phyloP scores from a whole-genome alignment of 2,113 vertebrate genomes.

The Ibidorhyncha struthersii region DNA sequence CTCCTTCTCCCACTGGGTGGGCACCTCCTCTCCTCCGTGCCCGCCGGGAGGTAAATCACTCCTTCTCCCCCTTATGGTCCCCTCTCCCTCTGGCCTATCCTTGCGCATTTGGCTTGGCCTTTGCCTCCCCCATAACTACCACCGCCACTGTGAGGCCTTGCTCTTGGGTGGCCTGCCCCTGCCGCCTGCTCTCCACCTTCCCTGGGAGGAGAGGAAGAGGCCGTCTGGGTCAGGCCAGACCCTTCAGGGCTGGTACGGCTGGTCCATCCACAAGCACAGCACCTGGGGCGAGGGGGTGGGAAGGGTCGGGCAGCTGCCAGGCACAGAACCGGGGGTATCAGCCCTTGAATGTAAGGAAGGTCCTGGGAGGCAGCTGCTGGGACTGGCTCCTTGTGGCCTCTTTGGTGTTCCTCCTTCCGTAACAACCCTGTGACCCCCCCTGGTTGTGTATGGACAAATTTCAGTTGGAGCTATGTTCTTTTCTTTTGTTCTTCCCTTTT shows the following conservation, averaged over 20 bases:
- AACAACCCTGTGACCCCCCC: conserved; percentile 69
- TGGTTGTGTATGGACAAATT: conserved; percentile 72
- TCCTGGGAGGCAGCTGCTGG: conserved; percentile 66
- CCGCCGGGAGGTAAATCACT: neutral
- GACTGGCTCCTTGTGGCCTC: conserved; percentile 71
- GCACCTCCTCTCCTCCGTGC: neutral
- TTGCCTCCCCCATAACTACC: neutral
- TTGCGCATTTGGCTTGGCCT: neutral
- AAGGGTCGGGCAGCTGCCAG: neutral
- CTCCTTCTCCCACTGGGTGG: neutral
- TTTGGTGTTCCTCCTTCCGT: conserved; percentile 62
- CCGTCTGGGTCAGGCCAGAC: neutral
- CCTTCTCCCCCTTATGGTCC: neutral
- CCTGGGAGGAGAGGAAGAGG: neutral
- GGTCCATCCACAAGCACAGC: conserved; percentile 64
- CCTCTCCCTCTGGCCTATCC: neutral
- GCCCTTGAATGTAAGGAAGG: conserved; percentile 57
- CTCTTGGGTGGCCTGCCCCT: neutral
- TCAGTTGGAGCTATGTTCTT: conserved; percentile 56
- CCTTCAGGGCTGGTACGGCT: conserved; percentile 3
- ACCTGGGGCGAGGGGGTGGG: conserved; percentile 33
- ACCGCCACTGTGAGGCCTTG: conserved; percentile 65
- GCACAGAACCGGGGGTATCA: neutral
- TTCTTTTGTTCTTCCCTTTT: neutral
- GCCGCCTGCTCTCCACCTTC: neutral